These are phyloP conservation scores for Hycleus cichorii DNA, from an alignment of 1,140 invertebrate species.

Conservation along the genomic window DNA sequence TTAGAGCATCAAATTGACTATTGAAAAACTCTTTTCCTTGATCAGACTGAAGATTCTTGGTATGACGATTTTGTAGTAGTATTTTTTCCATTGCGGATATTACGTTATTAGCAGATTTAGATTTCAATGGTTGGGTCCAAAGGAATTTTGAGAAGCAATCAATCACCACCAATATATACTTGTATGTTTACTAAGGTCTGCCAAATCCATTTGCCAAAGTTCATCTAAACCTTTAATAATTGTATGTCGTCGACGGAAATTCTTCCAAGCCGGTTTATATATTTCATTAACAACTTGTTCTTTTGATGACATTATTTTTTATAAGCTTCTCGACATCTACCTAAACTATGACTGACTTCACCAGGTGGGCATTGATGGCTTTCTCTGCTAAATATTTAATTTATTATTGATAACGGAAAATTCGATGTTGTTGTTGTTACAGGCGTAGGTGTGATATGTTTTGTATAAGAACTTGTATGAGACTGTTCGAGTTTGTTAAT, in stretches of 20 bases:
- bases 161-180: slow-evolving; percentile 40
- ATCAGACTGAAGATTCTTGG: slow-evolving; percentile 27
- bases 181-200: slow-evolving; percentile 21
- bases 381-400: no score
- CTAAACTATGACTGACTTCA: no score
- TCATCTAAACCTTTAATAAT: slow-evolving; percentile 25
- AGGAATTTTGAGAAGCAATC: slow-evolving; percentile 42
- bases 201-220: slow-evolving; percentile 24
- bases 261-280: background rate
- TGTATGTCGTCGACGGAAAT: slow-evolving; percentile 3
- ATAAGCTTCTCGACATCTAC: no score
- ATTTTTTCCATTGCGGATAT: background rate
- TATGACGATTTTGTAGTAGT: background rate
- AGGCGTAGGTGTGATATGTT: no score
- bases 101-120: slow-evolving; percentile 29
- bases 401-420: no score
- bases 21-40: slow-evolving; percentile 37
- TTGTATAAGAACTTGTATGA: no score
- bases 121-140: slow-evolving; percentile 37
- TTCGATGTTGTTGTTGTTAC: no score
- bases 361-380: no score
- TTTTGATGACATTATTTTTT: background rate
- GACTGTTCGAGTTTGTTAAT: no score
- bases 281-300: background rate
- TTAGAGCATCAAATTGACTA: slow-evolving; percentile 28